Evolutionary conservation across 2,797 vertebrate species (phyloP).

Genomic region (Esox masquinongy): DNA sequence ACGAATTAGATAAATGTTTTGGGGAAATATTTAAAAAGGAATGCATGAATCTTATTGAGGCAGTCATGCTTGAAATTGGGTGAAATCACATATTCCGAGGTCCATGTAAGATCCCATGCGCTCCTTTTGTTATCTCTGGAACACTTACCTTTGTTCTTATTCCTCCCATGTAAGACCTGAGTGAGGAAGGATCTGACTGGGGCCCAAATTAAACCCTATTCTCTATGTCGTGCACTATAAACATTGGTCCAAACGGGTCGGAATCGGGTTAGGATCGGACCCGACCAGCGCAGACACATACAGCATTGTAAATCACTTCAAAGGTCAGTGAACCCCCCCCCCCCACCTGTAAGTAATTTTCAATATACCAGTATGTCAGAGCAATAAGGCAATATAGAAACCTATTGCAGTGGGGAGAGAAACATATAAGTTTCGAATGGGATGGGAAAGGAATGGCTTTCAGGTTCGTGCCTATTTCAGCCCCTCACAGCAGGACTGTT

Average conservation of each 20-base stretch:
- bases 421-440: not conserved
- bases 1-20: conserved; percentile 80
- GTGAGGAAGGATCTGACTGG: not conserved
- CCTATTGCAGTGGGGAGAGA: conserved; percentile 26
- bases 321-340: conserved; percentile 34
- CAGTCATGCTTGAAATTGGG: conserved; percentile 79
- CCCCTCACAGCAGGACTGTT: not conserved
- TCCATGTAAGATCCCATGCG: conserved; percentile 62
- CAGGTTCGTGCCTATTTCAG: not conserved
- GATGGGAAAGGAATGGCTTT: not conserved
- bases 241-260: not conserved
- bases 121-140: conserved; percentile 57
- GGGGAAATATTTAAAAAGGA: conserved; percentile 72
- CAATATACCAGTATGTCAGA: conserved; percentile 24
- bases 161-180: conserved; percentile 16
- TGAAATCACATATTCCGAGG: conserved; percentile 70
- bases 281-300: not conserved
- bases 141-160: conserved; percentile 43
- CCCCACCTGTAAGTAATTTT: conserved; percentile 26
- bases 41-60: conserved; percentile 69
- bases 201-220: not conserved
- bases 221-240: not conserved
- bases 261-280: not conserved
- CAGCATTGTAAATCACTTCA: conserved; percentile 19
- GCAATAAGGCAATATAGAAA: conserved; percentile 34